Base-by-base conservation (phyloP, 1,140 invertebrate genomes). In the Ceratitis capitata region DNA sequence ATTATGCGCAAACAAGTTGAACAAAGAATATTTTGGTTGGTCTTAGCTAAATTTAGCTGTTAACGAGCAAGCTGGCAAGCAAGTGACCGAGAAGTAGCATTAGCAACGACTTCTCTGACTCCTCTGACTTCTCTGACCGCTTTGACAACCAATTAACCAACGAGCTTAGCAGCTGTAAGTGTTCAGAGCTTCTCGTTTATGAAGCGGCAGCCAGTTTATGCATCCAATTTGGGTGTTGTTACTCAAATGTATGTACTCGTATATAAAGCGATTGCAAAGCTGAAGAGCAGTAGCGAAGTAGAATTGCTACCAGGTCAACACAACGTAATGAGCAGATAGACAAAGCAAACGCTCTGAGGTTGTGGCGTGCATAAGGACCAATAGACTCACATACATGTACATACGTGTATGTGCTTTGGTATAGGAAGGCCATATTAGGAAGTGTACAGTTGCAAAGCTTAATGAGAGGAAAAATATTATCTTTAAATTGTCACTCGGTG, bases 71-170 rank as follows among this genome's bases (percentile, higher is more conserved):
- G 1, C 58, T n/a, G 26, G 16, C 16, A 74, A 16, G 32, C 35
- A 0, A 19, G 1, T 12, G n/a, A 23, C 39, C n/a, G 6, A 45
- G 32, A 16, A 19, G 19, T 39, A 47, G n/a, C 69, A 78, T n/a
- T n/a, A n/a, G n/a, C n/a, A n/a, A n/a, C n/a, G n/a, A 78, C n/a
- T 39, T 78, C 69, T 23, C n/a, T 78, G 39, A 78, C 69, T 19
- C 19, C 42, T 78, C 23, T 78, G 69, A 78, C n/a, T 39, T 78
- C 69, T 23, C n/a, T 78, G 39, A 78, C 69, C 35, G 39, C 42
- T 78, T 45, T 78, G 69, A 78, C 69, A 78, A 78, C 69, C 69
- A 78, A 78, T 78, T 78, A 78, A 78, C 39, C 39, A 39, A 45
- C 16, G 35, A 78, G 69, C 69, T 78, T 45, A 78, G 69, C 69